A percentile compares a stretch with the other conserved stretches of the same genome.
Conservation (phyloP, 2,113 vertebrate genomes). For the Notechis scutatus region DNA sequence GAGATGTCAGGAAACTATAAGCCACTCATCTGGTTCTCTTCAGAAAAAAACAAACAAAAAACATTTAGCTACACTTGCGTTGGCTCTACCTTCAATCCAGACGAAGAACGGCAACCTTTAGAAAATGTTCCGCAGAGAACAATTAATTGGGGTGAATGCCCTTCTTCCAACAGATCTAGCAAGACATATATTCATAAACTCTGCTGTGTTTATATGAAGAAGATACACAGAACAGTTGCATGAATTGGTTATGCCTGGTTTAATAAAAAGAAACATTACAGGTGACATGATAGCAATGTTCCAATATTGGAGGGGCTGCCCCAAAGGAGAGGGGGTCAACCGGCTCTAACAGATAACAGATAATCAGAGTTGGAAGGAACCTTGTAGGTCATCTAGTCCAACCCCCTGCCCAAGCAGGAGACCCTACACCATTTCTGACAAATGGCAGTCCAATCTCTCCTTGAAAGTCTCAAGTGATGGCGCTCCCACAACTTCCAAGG, state of each 20-base stretch:
- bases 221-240: neutral
- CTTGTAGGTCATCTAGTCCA: no score
- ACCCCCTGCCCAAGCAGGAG: no score
- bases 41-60: neutral
- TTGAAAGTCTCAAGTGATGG: no score
- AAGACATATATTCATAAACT: neutral
- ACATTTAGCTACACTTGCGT: neutral
- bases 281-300: neutral
- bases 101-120: accelerated
- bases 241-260: neutral
- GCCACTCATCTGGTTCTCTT: neutral
- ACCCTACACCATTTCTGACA: no score
- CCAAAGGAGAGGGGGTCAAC: neutral
- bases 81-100: neutral
- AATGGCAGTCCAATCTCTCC: no score
- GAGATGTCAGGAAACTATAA: neutral
- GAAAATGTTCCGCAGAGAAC: accelerated
- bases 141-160: neutral
- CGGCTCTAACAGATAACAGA: no score
- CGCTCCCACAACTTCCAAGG: no score
- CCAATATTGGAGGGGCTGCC: no score
- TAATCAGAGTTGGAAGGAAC: no score
- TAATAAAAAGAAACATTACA: neutral
- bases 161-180: neutral
- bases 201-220: neutral